These are phyloP conservation scores for Catamblyrhynchus diadema DNA, from an alignment of 2,797 vertebrate species.

Conservation along the genomic window DNA sequence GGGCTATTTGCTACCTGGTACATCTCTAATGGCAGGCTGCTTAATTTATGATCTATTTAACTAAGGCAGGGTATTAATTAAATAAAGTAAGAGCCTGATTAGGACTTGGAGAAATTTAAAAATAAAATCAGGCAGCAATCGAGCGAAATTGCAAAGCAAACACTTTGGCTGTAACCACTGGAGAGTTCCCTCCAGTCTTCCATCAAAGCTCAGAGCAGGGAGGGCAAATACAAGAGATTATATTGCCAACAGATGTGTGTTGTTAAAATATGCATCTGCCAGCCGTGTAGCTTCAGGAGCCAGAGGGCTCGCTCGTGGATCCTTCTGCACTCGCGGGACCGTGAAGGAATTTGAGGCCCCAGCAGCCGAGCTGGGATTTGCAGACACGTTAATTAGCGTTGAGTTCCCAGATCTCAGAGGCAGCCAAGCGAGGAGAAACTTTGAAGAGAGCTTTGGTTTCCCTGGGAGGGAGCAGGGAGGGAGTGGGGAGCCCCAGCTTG, in stretches of 20 bases:
- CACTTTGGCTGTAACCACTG: slow-evolving; percentile 66
- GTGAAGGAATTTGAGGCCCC: neutral
- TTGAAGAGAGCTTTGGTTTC: slow-evolving; percentile 29
- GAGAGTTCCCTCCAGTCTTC: slow-evolving; percentile 69
- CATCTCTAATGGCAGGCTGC: slow-evolving; percentile 52
- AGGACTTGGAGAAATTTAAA: slow-evolving; percentile 69
- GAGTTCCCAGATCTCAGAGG: slow-evolving; percentile 59
- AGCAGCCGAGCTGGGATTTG: slow-evolving; percentile 56
- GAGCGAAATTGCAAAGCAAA: slow-evolving; percentile 76
- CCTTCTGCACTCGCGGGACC: slow-evolving; percentile 24
- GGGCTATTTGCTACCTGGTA: slow-evolving; percentile 45
- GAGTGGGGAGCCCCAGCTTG: fast-evolving
- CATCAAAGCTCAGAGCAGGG: slow-evolving; percentile 70
- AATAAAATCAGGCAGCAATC: slow-evolving; percentile 63
- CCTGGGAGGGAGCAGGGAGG: neutral
- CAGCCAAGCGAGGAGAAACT: slow-evolving; percentile 49
- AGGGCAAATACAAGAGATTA: slow-evolving; percentile 67
- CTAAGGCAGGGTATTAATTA: slow-evolving; percentile 79
- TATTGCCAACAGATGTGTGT: slow-evolving; percentile 68
- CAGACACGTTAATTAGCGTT: slow-evolving; percentile 70
- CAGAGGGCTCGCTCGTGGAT: slow-evolving; percentile 54
- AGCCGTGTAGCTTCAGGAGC: slow-evolving; percentile 30
- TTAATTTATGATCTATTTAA: slow-evolving; percentile 79
- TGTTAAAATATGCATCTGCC: slow-evolving; percentile 70
- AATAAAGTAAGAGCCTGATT: slow-evolving; percentile 76